Evolutionary conservation across 2,797 vertebrate species (phyloP).

Genomic region (Menidia menidia): DNA sequence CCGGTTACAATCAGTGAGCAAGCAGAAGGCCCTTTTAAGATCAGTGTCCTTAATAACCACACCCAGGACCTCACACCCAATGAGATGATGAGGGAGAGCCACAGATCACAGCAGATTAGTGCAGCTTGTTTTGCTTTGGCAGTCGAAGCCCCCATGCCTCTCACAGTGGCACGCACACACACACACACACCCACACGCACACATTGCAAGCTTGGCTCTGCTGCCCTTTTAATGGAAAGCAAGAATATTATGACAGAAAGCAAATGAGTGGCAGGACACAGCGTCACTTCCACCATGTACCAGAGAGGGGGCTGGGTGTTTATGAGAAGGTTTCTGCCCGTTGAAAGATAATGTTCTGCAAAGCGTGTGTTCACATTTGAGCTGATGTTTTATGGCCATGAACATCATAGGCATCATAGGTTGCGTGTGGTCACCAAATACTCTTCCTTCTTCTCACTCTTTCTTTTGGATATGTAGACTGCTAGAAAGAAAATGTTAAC

Average conservation of each 20-base stretch:
- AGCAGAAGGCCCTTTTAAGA: slow-evolving; percentile 81
- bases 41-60: slow-evolving; percentile 83
- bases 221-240: slow-evolving; percentile 64
- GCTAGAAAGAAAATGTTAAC: background rate
- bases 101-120: slow-evolving; percentile 76
- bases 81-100: slow-evolving; percentile 77
- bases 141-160: slow-evolving; percentile 46
- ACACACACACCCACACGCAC: slow-evolving; percentile 28
- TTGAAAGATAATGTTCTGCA: background rate
- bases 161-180: background rate
- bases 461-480: slow-evolving; percentile 2
- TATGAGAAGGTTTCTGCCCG: slow-evolving; percentile 16
- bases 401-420: background rate
- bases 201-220: slow-evolving; percentile 55
- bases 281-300: slow-evolving; percentile 28
- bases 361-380: slow-evolving; percentile 11
- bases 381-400: background rate
- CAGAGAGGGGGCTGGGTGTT: slow-evolving; percentile 37
- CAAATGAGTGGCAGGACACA: slow-evolving; percentile 59
- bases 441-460: background rate
- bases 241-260: slow-evolving; percentile 71
- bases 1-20: slow-evolving; percentile 71
- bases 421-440: background rate
- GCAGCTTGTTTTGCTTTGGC: slow-evolving; percentile 74
- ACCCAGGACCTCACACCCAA: slow-evolving; percentile 76